Percentiles rank a stretch among this genome's conserved stretches.
phyloP scores from a whole-genome alignment of 2,888 invertebrate genomes.

The Phalera bucephala region DNA sequence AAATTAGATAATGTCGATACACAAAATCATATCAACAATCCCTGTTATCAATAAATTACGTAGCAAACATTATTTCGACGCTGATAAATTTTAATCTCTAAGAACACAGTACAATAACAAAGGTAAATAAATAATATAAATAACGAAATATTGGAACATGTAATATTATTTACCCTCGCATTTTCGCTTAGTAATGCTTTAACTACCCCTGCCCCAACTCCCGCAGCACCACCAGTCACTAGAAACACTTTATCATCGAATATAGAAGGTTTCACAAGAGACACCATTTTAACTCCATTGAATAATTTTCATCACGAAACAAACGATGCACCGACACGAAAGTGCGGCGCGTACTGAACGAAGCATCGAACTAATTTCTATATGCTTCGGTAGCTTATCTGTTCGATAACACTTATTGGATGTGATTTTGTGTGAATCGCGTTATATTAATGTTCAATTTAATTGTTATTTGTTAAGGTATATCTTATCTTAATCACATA shows the following conservation, averaged over 20 bases:
- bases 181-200: slow-evolving; percentile 52
- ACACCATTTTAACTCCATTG: slow-evolving; percentile 25
- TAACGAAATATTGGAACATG: no score
- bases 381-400: slow-evolving; percentile 33
- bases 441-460: not conserved
- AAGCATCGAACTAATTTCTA: slow-evolving; percentile 32
- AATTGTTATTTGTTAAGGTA: no score
- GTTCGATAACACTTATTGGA: slow-evolving; percentile 31
- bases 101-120: no score
- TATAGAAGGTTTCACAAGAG: slow-evolving; percentile 28
- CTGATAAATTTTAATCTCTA: no score
- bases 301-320: slow-evolving; percentile 2
- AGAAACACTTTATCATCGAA: slow-evolving; percentile 64
- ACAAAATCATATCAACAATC: no score
- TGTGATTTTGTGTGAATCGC: no score
- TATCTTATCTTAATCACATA: no score
- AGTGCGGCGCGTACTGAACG: slow-evolving; percentile 10
- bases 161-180: slow-evolving; percentile 60
- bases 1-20: no score
- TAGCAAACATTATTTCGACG: no score
- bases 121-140: no score
- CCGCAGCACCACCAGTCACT: slow-evolving; percentile 70
- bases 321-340: not conserved
- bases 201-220: slow-evolving; percentile 64
- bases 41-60: no score